Base-by-base conservation (phyloP, 2,888 invertebrate species). In the Heterodera filipjevi region DNA sequence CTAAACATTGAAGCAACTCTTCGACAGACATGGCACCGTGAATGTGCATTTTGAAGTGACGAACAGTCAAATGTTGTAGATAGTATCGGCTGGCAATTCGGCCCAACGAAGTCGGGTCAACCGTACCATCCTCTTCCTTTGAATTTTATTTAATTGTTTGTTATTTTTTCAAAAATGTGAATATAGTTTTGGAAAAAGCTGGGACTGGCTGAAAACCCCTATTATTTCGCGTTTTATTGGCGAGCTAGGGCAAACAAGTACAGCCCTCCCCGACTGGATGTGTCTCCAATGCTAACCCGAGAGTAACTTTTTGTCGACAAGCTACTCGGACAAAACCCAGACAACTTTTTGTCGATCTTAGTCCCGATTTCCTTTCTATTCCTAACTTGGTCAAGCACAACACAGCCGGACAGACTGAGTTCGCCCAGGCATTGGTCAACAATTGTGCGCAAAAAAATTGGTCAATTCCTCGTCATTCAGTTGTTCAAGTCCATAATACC, bases 31-130 rank as follows among this genome's bases (percentile, higher is more conserved):
- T 91, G 81, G 92, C 92, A 0, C 92, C 90, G n/a, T 91, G 90
- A 71, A 99, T 90, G 46, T 92, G 91, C 53, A 93, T 92, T 70
- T 92, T 91, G 89, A 99, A 95, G 90, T 94, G 93, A 70, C 93
- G 92, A 92, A 98, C 93, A 0, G 96, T 97, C 86, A 93, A 93
- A 90, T 98, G 94, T 0, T 95, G 94, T 39, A 99, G 91, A 90
- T 99, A 99, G 91, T 99, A 99, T 90, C 94, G 98, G 0, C 98
- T 97, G 0, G 96, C 93, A 80, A 99, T 95, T 79, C 94, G 93
- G 0, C 98, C 99, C 91, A 95, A 93, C 86, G 95, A 93, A 0
- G 95, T 94, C 12, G 91, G 90, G 87, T 90, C 44, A 6, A 75
- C 87, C 90, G 92, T 89, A 86, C 90, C 91, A 77, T 92, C 91